Evolutionary conservation across 2,113 vertebrate genomes (phyloP).

Genomic region (Struthidea cinerea): DNA sequence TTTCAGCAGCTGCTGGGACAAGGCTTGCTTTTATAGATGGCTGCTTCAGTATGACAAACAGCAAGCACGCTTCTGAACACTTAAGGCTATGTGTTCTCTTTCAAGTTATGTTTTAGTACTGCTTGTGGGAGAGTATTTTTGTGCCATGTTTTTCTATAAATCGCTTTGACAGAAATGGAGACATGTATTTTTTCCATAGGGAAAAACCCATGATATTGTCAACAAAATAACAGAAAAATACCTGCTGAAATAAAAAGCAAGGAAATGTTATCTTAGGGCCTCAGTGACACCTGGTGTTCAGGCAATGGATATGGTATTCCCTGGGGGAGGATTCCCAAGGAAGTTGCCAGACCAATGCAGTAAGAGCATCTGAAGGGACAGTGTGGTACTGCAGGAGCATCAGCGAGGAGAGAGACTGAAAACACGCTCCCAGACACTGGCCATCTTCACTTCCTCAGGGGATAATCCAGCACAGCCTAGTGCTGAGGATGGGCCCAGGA

Average conservation of each 20-base stretch:
- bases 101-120: neutral
- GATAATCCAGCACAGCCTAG: neutral
- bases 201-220: fast-evolving
- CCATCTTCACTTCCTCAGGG: neutral
- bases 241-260: neutral
- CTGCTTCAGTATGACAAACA: neutral
- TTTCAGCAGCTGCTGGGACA: neutral
- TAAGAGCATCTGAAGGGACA: neutral
- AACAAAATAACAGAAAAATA: neutral
- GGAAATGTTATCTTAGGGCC: neutral
- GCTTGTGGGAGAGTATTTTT: neutral
- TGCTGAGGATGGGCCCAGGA: neutral
- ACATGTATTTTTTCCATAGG: neutral
- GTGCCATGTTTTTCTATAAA: neutral
- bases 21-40: neutral
- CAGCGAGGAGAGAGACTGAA: neutral
- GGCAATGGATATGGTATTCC: neutral
- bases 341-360: neutral
- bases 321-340: neutral
- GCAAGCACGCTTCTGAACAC: neutral
- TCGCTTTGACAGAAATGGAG: neutral
- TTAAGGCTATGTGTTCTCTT: neutral
- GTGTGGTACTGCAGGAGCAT: neutral
- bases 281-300: neutral
- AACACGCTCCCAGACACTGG: fast-evolving